Evolutionary conservation across 2,888 invertebrate genomes (phyloP), one percentile per base, ranked within the genome.

Genomic region (Tridacna gigas): DNA sequence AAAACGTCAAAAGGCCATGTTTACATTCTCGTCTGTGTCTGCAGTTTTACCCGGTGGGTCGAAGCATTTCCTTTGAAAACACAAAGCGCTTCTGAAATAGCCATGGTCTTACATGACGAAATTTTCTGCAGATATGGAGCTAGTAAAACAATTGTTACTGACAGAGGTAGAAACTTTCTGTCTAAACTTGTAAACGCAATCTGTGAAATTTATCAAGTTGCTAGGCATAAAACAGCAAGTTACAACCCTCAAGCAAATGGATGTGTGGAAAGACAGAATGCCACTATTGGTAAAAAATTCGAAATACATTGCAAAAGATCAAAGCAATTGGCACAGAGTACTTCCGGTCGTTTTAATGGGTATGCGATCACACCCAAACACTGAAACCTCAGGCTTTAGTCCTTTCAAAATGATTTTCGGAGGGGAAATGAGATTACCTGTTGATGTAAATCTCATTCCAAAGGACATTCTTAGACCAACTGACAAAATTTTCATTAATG

Each of bases 271-370:
- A 61, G 87, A 15, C 56, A 67, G 25, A 89, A 89, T 74, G 75
- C 76, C 61, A 85, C 86, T 9, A 79, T 88, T 1, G 83, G 77
- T n/a, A 88, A 90, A 73, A 65, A 69, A 18, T 28, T 88, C 5
- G 63, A 86, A 83, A 4, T 87, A 89, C 60, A 51, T 77, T 51
- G 37, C 65, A 60, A 78, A 82, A 60, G 76, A 84, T 28, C 86
- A 86, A 66, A 45, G n/a, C 11, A 84, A 83, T 45, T 87, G 82
- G 86, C 20, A 25, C 20, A 4, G n/a, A 13, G 28, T 67, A 13
- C 45, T 67, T 37, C 88, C 89, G 15, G 65, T 79, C 26, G 74
- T 85, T 7, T 84, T 89, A 84, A 88, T 86, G 88, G 88, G 89
- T 51, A 51, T 90, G 28, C 45, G 89, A 12, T 77, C 75, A 48